These are phyloP conservation scores for Dryas iulia DNA, from an alignment of 1,140 invertebrate genomes.

Conservation along the genomic window DNA sequence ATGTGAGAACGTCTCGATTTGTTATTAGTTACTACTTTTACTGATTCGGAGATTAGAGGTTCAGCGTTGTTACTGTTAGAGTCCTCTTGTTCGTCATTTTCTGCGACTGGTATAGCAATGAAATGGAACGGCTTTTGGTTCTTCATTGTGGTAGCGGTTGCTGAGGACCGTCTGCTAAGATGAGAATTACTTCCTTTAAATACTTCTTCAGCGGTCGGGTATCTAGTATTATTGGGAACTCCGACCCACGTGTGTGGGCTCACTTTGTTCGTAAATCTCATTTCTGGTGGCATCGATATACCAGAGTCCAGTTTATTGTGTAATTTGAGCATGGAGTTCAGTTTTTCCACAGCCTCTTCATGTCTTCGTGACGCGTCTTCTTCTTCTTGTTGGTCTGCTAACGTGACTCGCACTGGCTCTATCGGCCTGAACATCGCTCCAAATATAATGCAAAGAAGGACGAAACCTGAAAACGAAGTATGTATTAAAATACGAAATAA, in stretches of 20 bases:
- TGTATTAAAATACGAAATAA: too few relatives aligned
- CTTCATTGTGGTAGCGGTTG: slow-evolving; percentile 70
- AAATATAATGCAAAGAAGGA: slow-evolving; percentile 88
- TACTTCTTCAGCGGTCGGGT: slow-evolving; percentile 88
- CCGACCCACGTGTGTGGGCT: slow-evolving; percentile 83
- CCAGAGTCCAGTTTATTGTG: slow-evolving; percentile 72
- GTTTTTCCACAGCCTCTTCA: slow-evolving; percentile 70
- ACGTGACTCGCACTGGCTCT: slow-evolving; percentile 84
- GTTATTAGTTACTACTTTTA: slow-evolving; percentile 70
- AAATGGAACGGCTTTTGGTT: slow-evolving; percentile 66
- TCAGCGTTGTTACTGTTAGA: slow-evolving; percentile 76
- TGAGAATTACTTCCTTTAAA: slow-evolving; percentile 83
- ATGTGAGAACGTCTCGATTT: slow-evolving; percentile 81
- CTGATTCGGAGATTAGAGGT: slow-evolving; percentile 74
- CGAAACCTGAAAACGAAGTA: slow-evolving; percentile 80
- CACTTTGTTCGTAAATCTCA: slow-evolving; percentile 68
- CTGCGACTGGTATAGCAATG: slow-evolving; percentile 73
- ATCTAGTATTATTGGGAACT: slow-evolving; percentile 87
- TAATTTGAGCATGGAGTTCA: slow-evolving; percentile 70
- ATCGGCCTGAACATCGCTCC: slow-evolving; percentile 91
- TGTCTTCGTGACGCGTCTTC: slow-evolving; percentile 68
- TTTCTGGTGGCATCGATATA: slow-evolving; percentile 70
- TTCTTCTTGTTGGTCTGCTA: slow-evolving; percentile 59
- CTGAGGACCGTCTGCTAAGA: slow-evolving; percentile 78
- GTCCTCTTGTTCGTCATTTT: slow-evolving; percentile 80